Evolutionary conservation across 2,113 vertebrate species (phyloP), one percentile per base, ranked within the genome.

Genomic region (Gracilinanus agilis): DNA sequence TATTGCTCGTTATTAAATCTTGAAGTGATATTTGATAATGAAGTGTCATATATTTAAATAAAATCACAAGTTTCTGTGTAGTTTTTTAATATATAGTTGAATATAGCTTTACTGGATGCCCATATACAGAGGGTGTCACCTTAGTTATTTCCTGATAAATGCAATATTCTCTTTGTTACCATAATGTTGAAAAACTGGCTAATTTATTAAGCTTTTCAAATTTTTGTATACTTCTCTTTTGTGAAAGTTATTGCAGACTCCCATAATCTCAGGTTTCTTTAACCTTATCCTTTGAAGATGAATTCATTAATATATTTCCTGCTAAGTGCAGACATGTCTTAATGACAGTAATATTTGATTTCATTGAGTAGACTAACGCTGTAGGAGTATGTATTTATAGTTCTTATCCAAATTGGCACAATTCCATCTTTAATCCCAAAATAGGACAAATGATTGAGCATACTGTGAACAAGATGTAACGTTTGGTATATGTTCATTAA

Each of bases 391-490:
- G 16, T 91, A 11, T 83, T 83, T 9, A 53, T 54, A 61, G 27
- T 88, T 55, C 23, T 61, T 91, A 92, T 88, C 91, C n/a, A 6
- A 58, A 54, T 16, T 93, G 54, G 89, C 9, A 58, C 5, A 91
- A 27, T 83, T 25, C 94, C 90, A 95, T 40, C 21, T 90, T 90
- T 61, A 94, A 67, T 93, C 90, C 90, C n/a, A 95, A 93, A 94
- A 83, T 61, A 83, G 1, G 53, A 13, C 12, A 91, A 95, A 88
- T 94, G 49, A 93, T 88, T 6, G 61, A 53, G 89, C 92, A 58
- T 94, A 44, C 34, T 44, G 92, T 88, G 89, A 56, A 23, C 67
- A 83, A 83, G 67, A 83, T 83, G n/a, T 95, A 56, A 92, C 34
- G 7, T 95, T 61, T 92, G 27, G n/a, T 40, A 40, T 40, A 83